Percentiles rank a stretch among this genome's conserved stretches.
phyloP scores from a whole-genome alignment of 2,797 vertebrate genomes.

The Ctenosaura bakeri region DNA sequence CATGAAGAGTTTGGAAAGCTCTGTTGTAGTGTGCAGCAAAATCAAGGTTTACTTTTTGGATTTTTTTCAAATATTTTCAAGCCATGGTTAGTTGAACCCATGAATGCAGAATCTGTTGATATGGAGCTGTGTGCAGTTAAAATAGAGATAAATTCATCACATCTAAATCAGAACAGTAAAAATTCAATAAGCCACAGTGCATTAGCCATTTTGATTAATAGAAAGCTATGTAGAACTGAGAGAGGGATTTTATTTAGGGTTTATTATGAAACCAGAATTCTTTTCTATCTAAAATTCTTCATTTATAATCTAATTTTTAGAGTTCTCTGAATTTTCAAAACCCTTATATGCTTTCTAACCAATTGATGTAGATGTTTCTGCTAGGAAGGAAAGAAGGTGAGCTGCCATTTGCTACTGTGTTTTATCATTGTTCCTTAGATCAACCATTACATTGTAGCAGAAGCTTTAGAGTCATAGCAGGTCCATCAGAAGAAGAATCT shows the following conservation, averaged over 20 bases:
- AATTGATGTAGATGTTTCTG: not conserved
- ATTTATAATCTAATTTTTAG: not conserved
- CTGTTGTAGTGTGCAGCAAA: no score
- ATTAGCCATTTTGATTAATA: not conserved
- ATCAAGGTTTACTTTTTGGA: no score
- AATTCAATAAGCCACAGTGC: not conserved
- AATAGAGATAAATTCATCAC: no score
- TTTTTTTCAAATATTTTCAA: no score
- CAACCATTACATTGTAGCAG: not conserved
- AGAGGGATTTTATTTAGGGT: not conserved
- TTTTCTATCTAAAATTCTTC: not conserved
- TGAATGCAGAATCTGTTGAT: no score
- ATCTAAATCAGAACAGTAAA: no score
- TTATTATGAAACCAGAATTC: not conserved
- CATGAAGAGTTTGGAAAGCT: no score
- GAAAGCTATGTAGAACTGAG: not conserved
- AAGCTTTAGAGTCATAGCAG: not conserved
- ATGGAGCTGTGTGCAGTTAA: no score
- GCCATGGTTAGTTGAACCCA: no score
- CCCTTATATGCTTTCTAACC: not conserved
- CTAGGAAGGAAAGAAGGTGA: not conserved
- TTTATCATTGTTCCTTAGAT: not conserved
- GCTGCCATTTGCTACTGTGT: no score
- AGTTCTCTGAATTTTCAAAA: not conserved
- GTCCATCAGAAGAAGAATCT: no score